A percentile compares a stretch with the other conserved stretches of the same genome.
Conservation (phyloP, 2,113 vertebrate species). For the Pangasianodon hypophthalmus region DNA sequence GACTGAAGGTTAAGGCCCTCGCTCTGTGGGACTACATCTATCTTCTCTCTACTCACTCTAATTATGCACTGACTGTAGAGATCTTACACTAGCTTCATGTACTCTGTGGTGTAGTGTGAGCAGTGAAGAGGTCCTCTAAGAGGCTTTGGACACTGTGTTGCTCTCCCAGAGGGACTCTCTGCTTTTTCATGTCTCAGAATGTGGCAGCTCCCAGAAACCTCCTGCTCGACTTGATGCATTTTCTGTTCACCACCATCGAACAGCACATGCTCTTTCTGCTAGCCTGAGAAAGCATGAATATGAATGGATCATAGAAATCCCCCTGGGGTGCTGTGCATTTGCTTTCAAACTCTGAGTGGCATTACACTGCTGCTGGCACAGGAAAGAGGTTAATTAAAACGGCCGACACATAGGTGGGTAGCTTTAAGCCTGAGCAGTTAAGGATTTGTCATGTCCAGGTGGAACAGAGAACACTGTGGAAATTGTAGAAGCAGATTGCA, state of each 20-base stretch:
- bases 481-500: not conserved
- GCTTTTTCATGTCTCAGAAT: conserved; percentile 36
- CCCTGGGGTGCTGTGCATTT: not conserved
- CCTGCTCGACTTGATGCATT: not conserved
- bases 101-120: conserved; percentile 29
- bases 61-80: conserved; percentile 21
- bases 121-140: conserved; percentile 57
- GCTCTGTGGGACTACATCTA: conserved; percentile 28
- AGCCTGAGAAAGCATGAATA: conserved; percentile 18
- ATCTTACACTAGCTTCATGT: conserved; percentile 15
- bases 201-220: conserved; percentile 40
- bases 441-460: conserved; percentile 32
- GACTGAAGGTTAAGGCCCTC: conserved; percentile 39
- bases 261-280: not conserved
- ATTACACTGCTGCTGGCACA: conserved; percentile 27
- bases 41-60: conserved; percentile 33
- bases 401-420: not conserved
- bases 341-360: conserved; percentile 28
- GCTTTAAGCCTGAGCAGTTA: conserved; percentile 26
- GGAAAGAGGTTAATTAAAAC: conserved; percentile 38
- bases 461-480: conserved; percentile 7
- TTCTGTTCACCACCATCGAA: not conserved
- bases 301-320: conserved; percentile 24
- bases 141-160: conserved; percentile 60
- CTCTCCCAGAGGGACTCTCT: conserved; percentile 57